Evolutionary conservation across 2,888 invertebrate species (phyloP).

Genomic region (Eristalis tenax): DNA sequence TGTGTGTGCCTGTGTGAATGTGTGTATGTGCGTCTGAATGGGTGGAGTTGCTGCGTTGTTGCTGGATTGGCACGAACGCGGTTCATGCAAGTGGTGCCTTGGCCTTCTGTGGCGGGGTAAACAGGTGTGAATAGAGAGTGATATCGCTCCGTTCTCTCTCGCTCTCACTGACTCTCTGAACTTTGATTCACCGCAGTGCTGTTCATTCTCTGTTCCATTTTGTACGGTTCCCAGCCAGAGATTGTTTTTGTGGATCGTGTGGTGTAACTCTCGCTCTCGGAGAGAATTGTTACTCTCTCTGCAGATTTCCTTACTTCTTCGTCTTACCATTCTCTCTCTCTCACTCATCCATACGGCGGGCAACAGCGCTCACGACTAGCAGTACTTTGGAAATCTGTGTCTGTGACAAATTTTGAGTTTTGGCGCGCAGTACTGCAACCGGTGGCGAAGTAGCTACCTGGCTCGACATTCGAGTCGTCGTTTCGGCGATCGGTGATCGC

Average conservation of each 20-base stretch:
- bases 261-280: constrained; percentile 50
- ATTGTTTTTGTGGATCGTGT: constrained; percentile 66
- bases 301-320: background rate
- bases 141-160: constrained; percentile 31
- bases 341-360: no score
- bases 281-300: constrained; percentile 36
- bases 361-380: background rate
- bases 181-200: constrained; percentile 50
- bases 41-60: constrained; percentile 63
- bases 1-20: background rate
- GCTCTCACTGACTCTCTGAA: background rate
- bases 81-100: constrained; percentile 30
- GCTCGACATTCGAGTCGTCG: constrained; percentile 30
- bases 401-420: constrained; percentile 65
- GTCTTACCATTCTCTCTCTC: constrained; percentile 12
- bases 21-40: constrained; percentile 32
- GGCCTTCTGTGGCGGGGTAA: constrained; percentile 55
- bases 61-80: constrained; percentile 36
- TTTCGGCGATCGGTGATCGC: constrained; percentile 41
- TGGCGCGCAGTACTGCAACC: constrained; percentile 68
- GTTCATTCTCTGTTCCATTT: constrained; percentile 63
- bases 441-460: constrained; percentile 69
- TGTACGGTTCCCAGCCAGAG: constrained; percentile 40
- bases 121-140: constrained; percentile 61
- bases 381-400: constrained; percentile 45